Base-by-base conservation (phyloP, 2,797 vertebrate species). In the Toxotes lorentzi region DNA sequence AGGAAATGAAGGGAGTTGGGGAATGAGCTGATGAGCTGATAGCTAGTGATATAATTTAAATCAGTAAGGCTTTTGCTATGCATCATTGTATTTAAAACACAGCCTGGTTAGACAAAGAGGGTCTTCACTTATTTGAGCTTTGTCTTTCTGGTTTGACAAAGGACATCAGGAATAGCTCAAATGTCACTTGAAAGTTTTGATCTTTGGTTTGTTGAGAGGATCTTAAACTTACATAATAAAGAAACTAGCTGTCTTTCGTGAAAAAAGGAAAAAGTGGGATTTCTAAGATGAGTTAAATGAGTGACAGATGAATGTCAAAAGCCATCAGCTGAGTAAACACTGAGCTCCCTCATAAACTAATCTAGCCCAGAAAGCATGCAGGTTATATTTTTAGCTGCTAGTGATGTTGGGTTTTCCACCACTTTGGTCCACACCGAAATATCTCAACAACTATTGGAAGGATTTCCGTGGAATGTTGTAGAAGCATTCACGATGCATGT, bases 261-360 rank as follows among this genome's bases (percentile, higher is more conserved):
- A 16, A 9, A 6, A 32, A 35, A 59, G 40, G 24, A 35, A n/a
- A 51, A 8, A 19, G 45, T 48, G 16, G 23, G 14, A 71, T 51
- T 24, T 65, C 54, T 35, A 17, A 1, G 32, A 73, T 54, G 48
- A 34, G 4, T 62, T 68, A 47, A 73, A 61, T 71, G 67, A 11
- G 27, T 60, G 60, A 54, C n/a, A 77, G 30, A 38, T 69, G 38
- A 38, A 34, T 59, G 8, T 48, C 23, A 61, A 67, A 53, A 67
- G n/a, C n/a, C 45, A 8, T 54, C 57, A 76, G 68, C 35, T 54
- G 50, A 77, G 70, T 32, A 65, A 76, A 70, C 35, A 48, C 50
- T 43, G 30, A 70, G 30, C 14, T 57, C 14, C 21, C 7, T 14
- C 23, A 66, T 30, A 62, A 45, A 54, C 32, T 1, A 10, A 48